Percentiles rank a stretch among this genome's conserved stretches.
Conservation (phyloP, 2,888 invertebrate species). For the Muschampia plurimacula region DNA sequence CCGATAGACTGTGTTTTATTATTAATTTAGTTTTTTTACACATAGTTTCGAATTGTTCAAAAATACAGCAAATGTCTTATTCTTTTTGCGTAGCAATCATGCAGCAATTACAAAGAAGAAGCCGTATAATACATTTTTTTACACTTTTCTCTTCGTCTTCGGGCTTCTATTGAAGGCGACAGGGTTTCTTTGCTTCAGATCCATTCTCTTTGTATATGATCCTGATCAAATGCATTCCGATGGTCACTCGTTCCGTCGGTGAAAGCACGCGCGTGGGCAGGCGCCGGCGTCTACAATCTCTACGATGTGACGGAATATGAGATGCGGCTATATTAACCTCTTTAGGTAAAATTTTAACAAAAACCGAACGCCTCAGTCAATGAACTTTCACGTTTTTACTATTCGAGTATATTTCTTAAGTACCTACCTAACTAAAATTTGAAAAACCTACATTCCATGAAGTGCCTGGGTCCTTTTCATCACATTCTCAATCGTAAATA, state of each 20-base stretch:
- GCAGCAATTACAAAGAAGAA: too few relatives aligned
- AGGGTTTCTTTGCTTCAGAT: too few relatives aligned
- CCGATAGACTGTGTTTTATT: too few relatives aligned
- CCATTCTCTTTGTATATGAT: too few relatives aligned
- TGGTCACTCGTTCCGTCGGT: slow-evolving; percentile 50
- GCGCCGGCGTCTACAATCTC: slow-evolving; percentile 50
- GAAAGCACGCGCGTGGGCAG: slow-evolving; percentile 64
- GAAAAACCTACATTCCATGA: not conserved
- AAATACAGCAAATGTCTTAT: too few relatives aligned
- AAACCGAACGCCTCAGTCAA: slow-evolving; percentile 36
- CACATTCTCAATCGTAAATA: too few relatives aligned
- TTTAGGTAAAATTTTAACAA: slow-evolving; percentile 37
- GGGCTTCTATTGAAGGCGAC: too few relatives aligned
- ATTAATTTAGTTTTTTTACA: too few relatives aligned
- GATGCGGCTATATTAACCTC: slow-evolving; percentile 49
- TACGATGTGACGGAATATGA: slow-evolving; percentile 51
- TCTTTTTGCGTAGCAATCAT: too few relatives aligned
- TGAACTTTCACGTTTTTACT: slow-evolving; percentile 30
- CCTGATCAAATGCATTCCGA: slow-evolving; percentile 24
- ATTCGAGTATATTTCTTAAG: slow-evolving; percentile 20
- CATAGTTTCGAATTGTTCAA: too few relatives aligned
- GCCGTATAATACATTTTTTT: too few relatives aligned
- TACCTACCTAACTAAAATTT: not conserved
- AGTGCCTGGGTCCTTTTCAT: not conserved
- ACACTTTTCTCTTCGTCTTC: too few relatives aligned